A percentile compares a stretch with the other conserved stretches of the same genome.
These are phyloP conservation scores for Reticulitermes speratus DNA, from an alignment of 1,140 invertebrate genomes.

Conservation along the genomic window DNA sequence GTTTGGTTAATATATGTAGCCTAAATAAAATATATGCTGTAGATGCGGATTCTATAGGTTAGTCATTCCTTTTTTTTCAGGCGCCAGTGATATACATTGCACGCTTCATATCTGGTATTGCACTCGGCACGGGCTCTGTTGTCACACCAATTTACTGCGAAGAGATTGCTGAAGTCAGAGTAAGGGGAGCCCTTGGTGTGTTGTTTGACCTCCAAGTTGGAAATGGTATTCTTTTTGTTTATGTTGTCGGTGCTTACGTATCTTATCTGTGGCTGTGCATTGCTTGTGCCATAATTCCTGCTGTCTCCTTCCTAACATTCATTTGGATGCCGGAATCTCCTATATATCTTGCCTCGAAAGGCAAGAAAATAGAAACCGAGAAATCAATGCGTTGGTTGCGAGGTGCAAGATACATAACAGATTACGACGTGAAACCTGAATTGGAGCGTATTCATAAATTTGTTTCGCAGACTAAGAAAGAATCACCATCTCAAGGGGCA, in stretches of 20 bases:
- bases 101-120: conserved; percentile 63
- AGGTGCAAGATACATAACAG: neutral
- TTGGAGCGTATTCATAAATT: conserved; percentile 11
- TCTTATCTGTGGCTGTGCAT: conserved; percentile 55
- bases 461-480: neutral
- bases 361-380: conserved; percentile 40
- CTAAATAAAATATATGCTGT: no score
- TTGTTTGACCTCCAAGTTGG: conserved; percentile 76
- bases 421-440: conserved; percentile 4
- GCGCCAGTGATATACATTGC: conserved; percentile 52
- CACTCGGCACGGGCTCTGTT: conserved; percentile 62
- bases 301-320: conserved; percentile 42
- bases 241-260: conserved; percentile 71
- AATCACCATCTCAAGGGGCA: neutral
- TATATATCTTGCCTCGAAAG: conserved; percentile 38
- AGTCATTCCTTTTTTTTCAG: conserved; percentile 1
- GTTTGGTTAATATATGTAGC: no score
- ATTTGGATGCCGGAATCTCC: conserved; percentile 53
- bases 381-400: conserved; percentile 61
- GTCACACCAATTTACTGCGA: conserved; percentile 57
- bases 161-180: conserved; percentile 56
- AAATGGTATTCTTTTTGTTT: conserved; percentile 74
- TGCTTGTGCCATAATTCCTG: conserved; percentile 38
- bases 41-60: no score
- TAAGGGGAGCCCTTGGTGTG: conserved; percentile 76